Conservation (phyloP, 1,140 invertebrate species). For the Zaprionus inermis region DNA sequence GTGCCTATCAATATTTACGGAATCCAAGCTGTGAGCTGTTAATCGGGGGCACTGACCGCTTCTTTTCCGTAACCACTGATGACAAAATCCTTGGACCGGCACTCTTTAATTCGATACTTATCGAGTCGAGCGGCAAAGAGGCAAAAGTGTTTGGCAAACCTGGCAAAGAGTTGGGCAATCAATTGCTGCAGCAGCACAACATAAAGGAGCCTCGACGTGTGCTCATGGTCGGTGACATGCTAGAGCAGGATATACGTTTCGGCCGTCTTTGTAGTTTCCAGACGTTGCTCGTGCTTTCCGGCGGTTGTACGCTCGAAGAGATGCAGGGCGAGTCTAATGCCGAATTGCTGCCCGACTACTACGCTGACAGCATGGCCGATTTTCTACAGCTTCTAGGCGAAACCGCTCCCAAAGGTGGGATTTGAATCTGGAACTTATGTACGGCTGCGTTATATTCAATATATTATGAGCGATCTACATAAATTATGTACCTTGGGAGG, state of each 20-base stretch:
- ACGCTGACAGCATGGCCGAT: slow-evolving; percentile 83
- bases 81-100: slow-evolving; percentile 82
- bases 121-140: slow-evolving; percentile 77
- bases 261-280: slow-evolving; percentile 85
- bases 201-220: slow-evolving; percentile 85
- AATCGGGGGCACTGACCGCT: slow-evolving; percentile 84
- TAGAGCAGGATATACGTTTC: slow-evolving; percentile 86
- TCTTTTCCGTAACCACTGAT: slow-evolving; percentile 77
- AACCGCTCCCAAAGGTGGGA: not conserved
- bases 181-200: slow-evolving; percentile 79
- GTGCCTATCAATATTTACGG: slow-evolving; percentile 84
- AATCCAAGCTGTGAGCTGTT: slow-evolving; percentile 85
- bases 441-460: too few species aligned
- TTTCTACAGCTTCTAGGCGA: slow-evolving; percentile 44
- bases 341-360: slow-evolving; percentile 84
- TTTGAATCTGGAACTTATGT: too few species aligned
- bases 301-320: slow-evolving; percentile 81
- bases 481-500: too few species aligned
- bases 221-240: slow-evolving; percentile 88
- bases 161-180: slow-evolving; percentile 84
- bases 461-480: too few species aligned
- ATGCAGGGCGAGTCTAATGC: slow-evolving; percentile 47
- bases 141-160: slow-evolving; percentile 86
- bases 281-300: slow-evolving; percentile 85
- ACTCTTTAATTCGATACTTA: slow-evolving; percentile 84